Evolutionary conservation across 2,113 vertebrate genomes (phyloP).

Genomic region (Zosterops lateralis): DNA sequence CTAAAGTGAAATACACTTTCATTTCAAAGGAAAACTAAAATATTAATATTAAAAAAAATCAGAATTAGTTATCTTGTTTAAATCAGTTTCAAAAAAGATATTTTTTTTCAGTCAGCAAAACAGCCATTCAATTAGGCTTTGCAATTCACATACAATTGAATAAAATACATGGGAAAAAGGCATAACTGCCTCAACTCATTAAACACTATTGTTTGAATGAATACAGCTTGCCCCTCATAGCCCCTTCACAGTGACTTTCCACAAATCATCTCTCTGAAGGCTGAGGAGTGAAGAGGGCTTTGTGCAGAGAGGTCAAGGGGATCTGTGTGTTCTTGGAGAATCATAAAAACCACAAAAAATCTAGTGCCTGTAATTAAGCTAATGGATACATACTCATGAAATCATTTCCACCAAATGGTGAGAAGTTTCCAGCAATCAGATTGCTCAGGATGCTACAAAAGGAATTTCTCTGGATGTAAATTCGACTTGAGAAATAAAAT

Average conservation of each 20-base stretch:
- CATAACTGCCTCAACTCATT: neutral
- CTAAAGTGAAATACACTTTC: neutral
- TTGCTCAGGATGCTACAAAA: neutral
- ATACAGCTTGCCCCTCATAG: neutral
- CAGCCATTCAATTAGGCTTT: neutral
- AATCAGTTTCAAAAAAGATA: neutral
- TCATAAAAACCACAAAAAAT: neutral
- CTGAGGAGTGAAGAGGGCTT: neutral
- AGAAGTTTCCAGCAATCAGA: neutral
- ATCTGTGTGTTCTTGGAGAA: neutral
- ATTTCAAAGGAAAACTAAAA: neutral
- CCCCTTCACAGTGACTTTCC: neutral
- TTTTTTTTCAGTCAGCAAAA: neutral
- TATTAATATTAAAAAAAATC: neutral
- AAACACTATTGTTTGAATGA: neutral
- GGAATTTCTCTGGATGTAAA: neutral
- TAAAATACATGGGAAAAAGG: neutral
- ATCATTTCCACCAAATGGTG: neutral
- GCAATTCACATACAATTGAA: neutral
- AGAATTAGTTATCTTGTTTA: neutral
- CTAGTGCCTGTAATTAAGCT: neutral
- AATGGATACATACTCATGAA: neutral
- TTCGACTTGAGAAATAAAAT: neutral
- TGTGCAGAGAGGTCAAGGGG: neutral
- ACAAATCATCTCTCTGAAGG: neutral